Percentiles rank a stretch among this genome's conserved stretches.
phyloP scores from a whole-genome alignment of 2,888 invertebrate species.

The Electrophaes corylata region DNA sequence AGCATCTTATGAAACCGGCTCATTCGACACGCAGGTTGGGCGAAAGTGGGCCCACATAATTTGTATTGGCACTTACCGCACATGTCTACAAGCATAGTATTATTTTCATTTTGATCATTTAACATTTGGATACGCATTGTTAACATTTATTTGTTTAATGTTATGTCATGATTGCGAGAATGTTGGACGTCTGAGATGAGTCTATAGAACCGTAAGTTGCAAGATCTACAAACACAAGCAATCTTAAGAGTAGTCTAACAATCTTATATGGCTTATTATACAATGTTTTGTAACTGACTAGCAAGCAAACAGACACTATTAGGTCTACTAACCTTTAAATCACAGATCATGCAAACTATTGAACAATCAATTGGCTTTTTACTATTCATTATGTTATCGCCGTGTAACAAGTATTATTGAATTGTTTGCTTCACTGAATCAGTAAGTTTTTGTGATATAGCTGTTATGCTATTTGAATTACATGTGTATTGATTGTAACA shows the following conservation, averaged over 20 bases:
- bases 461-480: constrained; percentile 15
- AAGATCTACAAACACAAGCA: constrained; percentile 16
- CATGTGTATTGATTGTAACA: constrained; percentile 2
- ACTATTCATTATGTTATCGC: constrained; percentile 31
- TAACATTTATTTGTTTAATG: constrained; percentile 42
- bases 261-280: constrained; percentile 34
- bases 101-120: constrained; percentile 69
- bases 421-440: constrained; percentile 33
- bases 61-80: constrained; percentile 62
- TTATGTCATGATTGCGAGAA: constrained; percentile 24
- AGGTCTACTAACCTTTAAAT: constrained; percentile 43
- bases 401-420: constrained; percentile 40
- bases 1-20: constrained; percentile 73
- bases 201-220: constrained; percentile 8
- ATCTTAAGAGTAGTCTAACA: constrained; percentile 34
- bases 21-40: constrained; percentile 76
- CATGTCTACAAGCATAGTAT: constrained; percentile 61
- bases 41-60: constrained; percentile 74
- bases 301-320: constrained; percentile 36
- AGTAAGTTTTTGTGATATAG: constrained; percentile 24
- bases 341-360: constrained; percentile 39
- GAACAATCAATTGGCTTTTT: constrained; percentile 43
- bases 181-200: constrained; percentile 16
- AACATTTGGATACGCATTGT: constrained; percentile 60
- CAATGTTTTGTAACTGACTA: constrained; percentile 41